Evolutionary conservation across 2,797 vertebrate species (phyloP).

Genomic region (Hylomyscus alleni): DNA sequence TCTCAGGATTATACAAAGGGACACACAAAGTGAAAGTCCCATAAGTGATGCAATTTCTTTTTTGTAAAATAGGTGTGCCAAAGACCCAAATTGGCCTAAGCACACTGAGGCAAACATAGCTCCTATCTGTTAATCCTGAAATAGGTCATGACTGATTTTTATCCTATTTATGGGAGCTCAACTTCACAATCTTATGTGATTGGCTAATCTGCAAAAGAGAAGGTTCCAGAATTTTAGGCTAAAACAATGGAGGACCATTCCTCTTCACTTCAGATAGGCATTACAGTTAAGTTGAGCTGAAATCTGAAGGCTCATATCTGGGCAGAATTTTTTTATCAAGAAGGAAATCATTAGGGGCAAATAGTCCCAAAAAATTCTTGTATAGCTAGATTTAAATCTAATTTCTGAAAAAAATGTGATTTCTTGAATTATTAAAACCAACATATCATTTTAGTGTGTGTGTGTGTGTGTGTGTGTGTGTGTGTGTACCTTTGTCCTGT

Average conservation of each 20-base stretch:
- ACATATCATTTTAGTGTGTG: not conserved
- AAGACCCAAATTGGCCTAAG: not conserved
- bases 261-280: not conserved
- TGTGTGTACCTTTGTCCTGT: not conserved
- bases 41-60: not conserved
- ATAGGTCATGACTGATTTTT: not conserved
- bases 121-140: not conserved
- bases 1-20: not conserved
- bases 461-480: not conserved
- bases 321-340: not conserved
- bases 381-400: not conserved
- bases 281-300: not conserved
- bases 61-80: not conserved
- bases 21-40: not conserved
- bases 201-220: not conserved
- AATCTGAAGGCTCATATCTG: not conserved
- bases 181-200: not conserved
- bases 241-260: not conserved
- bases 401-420: not conserved
- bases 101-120: not conserved
- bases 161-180: not conserved
- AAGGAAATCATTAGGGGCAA: not conserved
- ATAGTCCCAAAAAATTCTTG: not conserved
- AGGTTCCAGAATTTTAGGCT: not conserved
- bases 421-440: not conserved